A percentile compares a stretch with the other conserved stretches of the same genome.
Conservation (phyloP, 2,888 invertebrate genomes). For the Seira sanloemensis region DNA sequence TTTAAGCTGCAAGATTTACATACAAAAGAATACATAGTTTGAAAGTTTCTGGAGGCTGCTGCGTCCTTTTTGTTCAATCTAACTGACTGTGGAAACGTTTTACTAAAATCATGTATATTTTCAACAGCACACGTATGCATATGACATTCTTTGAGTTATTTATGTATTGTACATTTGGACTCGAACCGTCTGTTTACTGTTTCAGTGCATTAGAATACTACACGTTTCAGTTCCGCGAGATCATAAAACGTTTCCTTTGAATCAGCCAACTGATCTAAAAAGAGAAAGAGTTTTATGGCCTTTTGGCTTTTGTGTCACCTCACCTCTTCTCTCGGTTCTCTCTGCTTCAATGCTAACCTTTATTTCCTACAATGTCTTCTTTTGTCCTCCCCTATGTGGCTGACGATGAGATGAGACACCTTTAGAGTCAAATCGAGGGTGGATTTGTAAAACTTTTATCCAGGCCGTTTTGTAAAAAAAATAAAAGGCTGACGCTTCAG, state of each 20-base stretch:
- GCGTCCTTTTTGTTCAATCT: no score
- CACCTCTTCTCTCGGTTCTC: neutral
- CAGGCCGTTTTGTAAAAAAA: neutral
- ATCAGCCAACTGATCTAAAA: neutral
- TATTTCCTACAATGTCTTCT: neutral
- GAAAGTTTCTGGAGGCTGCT: constrained; percentile 35
- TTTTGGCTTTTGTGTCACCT: constrained; percentile 50
- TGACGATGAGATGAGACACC: no score
- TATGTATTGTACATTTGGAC: neutral
- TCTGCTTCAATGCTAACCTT: neutral
- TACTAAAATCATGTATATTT: neutral
- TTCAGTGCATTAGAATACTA: neutral
- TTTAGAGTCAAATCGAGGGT: no score
- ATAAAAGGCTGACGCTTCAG: no score
- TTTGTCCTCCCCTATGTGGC: no score
- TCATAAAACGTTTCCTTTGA: constrained; percentile 38
- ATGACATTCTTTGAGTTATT: constrained; percentile 3
- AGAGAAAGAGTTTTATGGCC: constrained; percentile 34
- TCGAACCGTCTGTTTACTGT: neutral
- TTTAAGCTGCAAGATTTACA: no score
- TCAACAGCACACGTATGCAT: neutral
- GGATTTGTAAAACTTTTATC: neutral
- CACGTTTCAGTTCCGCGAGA: constrained; percentile 6
- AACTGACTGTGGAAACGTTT: neutral
- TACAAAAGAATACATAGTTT: constrained; percentile 15